phyloP scores from a whole-genome alignment of 2,113 vertebrate genomes.

The Agapornis roseicollis region DNA sequence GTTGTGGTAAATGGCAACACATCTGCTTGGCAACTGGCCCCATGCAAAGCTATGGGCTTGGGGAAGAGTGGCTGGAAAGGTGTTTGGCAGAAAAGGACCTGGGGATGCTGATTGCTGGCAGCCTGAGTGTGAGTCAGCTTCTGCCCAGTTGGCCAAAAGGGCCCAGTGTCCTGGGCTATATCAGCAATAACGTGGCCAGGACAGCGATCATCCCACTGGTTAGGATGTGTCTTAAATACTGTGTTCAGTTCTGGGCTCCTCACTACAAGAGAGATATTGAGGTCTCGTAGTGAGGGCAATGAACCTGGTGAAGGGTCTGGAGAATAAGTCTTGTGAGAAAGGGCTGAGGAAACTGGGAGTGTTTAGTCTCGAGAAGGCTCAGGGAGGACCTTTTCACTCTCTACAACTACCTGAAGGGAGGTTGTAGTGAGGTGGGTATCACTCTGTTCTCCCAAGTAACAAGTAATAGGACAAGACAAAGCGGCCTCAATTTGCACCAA shows the following conservation, averaged over 20 bases:
- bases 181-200: background rate
- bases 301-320: background rate
- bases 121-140: background rate
- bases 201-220: background rate
- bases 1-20: background rate
- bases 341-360: background rate
- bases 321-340: background rate
- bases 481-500: background rate
- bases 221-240: background rate
- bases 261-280: background rate
- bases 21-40: background rate
- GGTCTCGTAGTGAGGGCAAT: background rate
- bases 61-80: background rate
- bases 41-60: background rate
- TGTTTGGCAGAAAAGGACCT: background rate
- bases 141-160: background rate
- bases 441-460: background rate
- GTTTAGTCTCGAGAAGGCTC: background rate
- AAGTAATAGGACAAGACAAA: background rate
- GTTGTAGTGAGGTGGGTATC: background rate
- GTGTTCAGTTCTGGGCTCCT: background rate
- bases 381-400: background rate
- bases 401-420: background rate
- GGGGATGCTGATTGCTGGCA: background rate
- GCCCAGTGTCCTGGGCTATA: background rate